Percentiles rank a stretch among this genome's conserved stretches.
These are phyloP conservation scores for Pampus argenteus DNA, from an alignment of 2,797 vertebrate species.

Conservation along the genomic window DNA sequence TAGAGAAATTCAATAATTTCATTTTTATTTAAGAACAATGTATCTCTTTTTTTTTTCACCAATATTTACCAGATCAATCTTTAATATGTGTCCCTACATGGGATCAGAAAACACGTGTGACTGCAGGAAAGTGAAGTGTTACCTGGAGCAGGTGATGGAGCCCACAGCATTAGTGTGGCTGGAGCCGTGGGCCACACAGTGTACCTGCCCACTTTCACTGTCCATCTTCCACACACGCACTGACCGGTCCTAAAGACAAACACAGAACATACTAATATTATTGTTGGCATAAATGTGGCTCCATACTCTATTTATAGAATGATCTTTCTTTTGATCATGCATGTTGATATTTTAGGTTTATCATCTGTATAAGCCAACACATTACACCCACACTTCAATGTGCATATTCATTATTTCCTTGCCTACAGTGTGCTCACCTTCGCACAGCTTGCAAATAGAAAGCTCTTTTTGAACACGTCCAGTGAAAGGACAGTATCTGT, in stretches of 20 bases:
- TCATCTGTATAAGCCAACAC: background rate
- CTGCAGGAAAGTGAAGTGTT: constrained; percentile 19
- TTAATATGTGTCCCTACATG: background rate
- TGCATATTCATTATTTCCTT: background rate
- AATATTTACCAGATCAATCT: background rate
- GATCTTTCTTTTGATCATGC: background rate
- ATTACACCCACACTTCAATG: background rate
- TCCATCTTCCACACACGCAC: constrained; percentile 92
- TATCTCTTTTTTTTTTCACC: too few species aligned
- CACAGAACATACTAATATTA: background rate
- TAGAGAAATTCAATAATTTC: background rate
- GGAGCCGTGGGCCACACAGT: constrained; percentile 89
- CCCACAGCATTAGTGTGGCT: constrained; percentile 92
- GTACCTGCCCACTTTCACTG: constrained; percentile 80
- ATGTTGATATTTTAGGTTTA: background rate
- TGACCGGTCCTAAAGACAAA: constrained; percentile 88
- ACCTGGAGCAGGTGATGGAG: constrained; percentile 93
- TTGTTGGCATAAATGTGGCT: background rate
- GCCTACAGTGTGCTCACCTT: constrained; percentile 86
- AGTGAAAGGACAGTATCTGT: constrained; percentile 92
- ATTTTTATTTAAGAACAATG: background rate
- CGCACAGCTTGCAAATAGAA: constrained; percentile 91
- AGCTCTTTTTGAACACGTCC: constrained; percentile 92
- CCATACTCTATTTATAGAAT: background rate
- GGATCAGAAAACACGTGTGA: background rate